Evolutionary conservation across 1,140 invertebrate species (phyloP).

Genomic region (Cepaea nemoralis): DNA sequence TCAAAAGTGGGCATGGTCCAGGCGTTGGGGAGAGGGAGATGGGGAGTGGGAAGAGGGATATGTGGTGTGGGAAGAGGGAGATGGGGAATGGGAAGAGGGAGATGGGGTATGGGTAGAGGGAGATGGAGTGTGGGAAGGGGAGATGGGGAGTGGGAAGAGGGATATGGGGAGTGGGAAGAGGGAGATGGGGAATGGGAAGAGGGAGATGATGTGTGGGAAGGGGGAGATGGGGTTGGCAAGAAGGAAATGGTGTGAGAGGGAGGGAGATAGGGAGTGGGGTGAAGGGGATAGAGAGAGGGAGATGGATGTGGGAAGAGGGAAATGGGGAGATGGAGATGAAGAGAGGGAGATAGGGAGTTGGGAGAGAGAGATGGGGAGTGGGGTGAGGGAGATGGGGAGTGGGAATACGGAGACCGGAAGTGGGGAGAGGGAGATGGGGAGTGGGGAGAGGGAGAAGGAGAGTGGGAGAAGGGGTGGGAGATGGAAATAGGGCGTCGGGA

Average conservation of each 20-base stretch:
- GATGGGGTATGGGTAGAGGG: no score
- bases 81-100: no score
- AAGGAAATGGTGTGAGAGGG: not conserved
- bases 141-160: no score
- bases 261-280: not conserved
- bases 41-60: no score
- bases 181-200: not conserved
- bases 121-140: not conserved
- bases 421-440: constrained; percentile 1
- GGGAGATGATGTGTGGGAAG: no score
- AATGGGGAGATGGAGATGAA: not conserved
- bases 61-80: no score
- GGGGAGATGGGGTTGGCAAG: not conserved
- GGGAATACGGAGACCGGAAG: no score
- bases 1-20: no score
- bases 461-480: constrained; percentile 12
- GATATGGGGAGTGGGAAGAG: no score
- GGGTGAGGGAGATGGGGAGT: not conserved
- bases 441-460: not conserved
- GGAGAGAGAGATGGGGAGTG: not conserved
- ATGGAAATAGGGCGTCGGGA: no score
- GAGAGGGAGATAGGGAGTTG: not conserved
- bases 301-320: not conserved
- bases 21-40: constrained; percentile 15
- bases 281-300: not conserved